A percentile compares a stretch with the other conserved stretches of the same genome.
phyloP scores from a whole-genome alignment of 2,113 vertebrate species.

The Etheostoma cragini region DNA sequence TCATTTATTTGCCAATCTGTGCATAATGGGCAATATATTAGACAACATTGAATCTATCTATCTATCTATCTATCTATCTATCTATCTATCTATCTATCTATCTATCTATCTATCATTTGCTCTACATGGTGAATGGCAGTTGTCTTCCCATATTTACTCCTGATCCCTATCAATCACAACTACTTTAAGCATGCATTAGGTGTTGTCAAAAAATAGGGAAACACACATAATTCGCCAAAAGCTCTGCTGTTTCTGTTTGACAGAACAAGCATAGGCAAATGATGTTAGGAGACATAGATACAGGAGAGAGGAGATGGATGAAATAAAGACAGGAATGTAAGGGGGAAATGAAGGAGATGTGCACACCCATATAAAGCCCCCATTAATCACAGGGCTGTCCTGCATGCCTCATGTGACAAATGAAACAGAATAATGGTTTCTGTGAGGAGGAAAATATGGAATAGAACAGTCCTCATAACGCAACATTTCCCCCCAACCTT shows the following conservation, averaged over 20 bases:
- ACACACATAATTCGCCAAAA: constrained; percentile 70
- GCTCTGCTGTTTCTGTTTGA: constrained; percentile 65
- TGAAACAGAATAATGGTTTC: constrained; percentile 80
- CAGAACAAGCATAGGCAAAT: constrained; percentile 23
- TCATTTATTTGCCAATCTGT: constrained; percentile 17
- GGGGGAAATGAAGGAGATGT: constrained; percentile 49
- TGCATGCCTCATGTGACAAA: constrained; percentile 73
- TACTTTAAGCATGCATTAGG: constrained; percentile 51
- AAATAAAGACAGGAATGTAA: constrained; percentile 51
- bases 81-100: background rate
- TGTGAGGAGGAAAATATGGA: constrained; percentile 63
- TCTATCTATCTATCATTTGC: background rate
- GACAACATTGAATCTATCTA: background rate
- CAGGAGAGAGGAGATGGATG: constrained; percentile 15
- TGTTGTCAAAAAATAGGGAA: constrained; percentile 63
- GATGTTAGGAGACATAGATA: constrained; percentile 36
- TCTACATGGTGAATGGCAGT: constrained; percentile 61
- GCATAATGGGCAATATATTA: background rate
- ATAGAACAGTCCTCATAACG: constrained; percentile 27
- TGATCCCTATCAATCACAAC: constrained; percentile 60
- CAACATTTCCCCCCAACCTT: constrained; percentile 34
- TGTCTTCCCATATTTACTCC: constrained; percentile 55
- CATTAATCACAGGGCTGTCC: constrained; percentile 77
- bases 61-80: constrained; percentile 9
- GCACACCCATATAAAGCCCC: constrained; percentile 57